Evolutionary conservation across 2,797 vertebrate genomes (phyloP).

Genomic region (Molossus alvarezi): DNA sequence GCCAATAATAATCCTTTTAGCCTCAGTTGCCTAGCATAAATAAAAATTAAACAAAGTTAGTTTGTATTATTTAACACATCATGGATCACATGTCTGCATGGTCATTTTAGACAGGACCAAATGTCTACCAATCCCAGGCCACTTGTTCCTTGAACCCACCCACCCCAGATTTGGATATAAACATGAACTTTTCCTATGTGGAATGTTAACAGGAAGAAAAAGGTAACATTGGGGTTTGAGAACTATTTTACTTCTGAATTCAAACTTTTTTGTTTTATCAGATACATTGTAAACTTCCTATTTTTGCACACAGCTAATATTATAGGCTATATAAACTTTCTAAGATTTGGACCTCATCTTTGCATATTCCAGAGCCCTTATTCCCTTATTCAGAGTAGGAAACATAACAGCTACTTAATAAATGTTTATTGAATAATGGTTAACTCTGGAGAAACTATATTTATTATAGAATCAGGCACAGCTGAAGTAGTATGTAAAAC

Average conservation of each 20-base stretch:
- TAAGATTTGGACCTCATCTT: neutral
- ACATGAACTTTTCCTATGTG: neutral
- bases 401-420: constrained; percentile 36
- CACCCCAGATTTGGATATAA: neutral
- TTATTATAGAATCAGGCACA: neutral
- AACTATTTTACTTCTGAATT: neutral
- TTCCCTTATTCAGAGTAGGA: neutral
- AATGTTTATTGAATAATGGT: constrained; percentile 17
- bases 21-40: neutral
- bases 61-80: neutral
- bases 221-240: neutral
- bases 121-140: neutral
- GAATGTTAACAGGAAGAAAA: neutral
- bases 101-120: neutral
- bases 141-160: neutral
- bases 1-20: neutral
- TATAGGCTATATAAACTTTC: neutral
- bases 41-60: neutral
- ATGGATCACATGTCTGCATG: neutral
- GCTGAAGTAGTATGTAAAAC: neutral
- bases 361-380: neutral
- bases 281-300: neutral
- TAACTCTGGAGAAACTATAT: neutral
- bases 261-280: neutral
- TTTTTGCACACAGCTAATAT: neutral